phyloP scores from a whole-genome alignment of 2,888 invertebrate genomes.

The Acrobasis consociella region DNA sequence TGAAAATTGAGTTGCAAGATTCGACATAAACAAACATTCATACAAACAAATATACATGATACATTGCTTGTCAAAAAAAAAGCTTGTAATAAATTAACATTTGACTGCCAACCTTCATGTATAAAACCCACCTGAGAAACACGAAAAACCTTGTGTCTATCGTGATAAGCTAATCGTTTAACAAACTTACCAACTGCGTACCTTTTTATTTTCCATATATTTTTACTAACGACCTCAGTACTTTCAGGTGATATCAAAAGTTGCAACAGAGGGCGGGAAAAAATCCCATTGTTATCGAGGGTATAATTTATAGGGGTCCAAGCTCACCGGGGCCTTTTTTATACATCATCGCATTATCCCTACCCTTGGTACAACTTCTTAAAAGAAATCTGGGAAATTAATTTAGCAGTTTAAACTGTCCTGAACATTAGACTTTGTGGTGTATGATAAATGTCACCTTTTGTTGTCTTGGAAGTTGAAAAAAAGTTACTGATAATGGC shows the following conservation, averaged over 20 bases:
- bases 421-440: conserved; percentile 70
- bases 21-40: too few relatives aligned
- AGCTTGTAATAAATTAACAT: too few relatives aligned
- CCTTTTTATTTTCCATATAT: conserved; percentile 15
- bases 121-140: too few relatives aligned
- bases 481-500: conserved; percentile 16
- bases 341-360: conserved; percentile 83
- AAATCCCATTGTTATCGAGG: conserved; percentile 84
- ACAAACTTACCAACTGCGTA: neutral
- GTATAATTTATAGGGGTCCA: conserved; percentile 81
- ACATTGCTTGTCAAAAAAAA: too few relatives aligned
- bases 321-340: conserved; percentile 80
- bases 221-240: conserved; percentile 31
- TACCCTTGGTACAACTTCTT: conserved; percentile 82
- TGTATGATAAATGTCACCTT: conserved; percentile 67
- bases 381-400: conserved; percentile 81
- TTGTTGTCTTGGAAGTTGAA: conserved; percentile 33
- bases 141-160: too few relatives aligned
- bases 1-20: too few relatives aligned
- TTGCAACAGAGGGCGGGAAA: conserved; percentile 79
- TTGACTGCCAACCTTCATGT: too few relatives aligned
- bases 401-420: conserved; percentile 80
- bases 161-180: neutral
- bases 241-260: conserved; percentile 82
- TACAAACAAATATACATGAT: too few relatives aligned